Percentiles rank a stretch among this genome's conserved stretches.
These are phyloP conservation scores for Polyergus mexicanus DNA, from an alignment of 1,140 invertebrate species.

Conservation along the genomic window DNA sequence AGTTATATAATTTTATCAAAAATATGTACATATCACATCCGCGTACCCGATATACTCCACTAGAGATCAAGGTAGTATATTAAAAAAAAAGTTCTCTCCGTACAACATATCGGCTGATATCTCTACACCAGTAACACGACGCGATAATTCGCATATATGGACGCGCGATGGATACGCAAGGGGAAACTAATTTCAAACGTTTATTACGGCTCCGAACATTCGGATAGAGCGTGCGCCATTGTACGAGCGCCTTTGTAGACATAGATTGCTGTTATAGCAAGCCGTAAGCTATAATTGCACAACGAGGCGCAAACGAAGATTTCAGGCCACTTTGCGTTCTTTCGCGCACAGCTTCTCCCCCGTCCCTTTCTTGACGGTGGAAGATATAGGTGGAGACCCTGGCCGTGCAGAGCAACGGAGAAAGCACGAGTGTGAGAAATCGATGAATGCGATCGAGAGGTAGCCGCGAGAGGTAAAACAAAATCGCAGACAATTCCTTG, in stretches of 20 bases:
- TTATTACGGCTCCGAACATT: slow-evolving; percentile 66
- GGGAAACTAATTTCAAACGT: slow-evolving; percentile 80
- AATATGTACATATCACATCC: background rate
- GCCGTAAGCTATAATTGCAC: slow-evolving; percentile 54
- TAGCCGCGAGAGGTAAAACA: slow-evolving; percentile 79
- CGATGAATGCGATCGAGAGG: slow-evolving; percentile 85
- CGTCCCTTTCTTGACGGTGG: slow-evolving; percentile 45
- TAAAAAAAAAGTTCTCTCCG: slow-evolving; percentile 39
- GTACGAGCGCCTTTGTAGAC: slow-evolving; percentile 54
- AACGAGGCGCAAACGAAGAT: slow-evolving; percentile 72
- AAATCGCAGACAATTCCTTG: slow-evolving; percentile 82
- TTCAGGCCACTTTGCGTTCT: slow-evolving; percentile 76
- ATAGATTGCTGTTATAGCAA: slow-evolving; percentile 67
- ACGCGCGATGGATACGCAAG: slow-evolving; percentile 61
- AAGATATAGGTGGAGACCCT: slow-evolving; percentile 60
- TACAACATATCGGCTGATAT: background rate
- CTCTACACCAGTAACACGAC: slow-evolving; percentile 11
- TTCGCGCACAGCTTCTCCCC: slow-evolving; percentile 48
- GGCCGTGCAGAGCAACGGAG: slow-evolving; percentile 43
- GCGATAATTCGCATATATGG: slow-evolving; percentile 35
- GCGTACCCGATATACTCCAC: background rate
- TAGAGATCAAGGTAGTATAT: slow-evolving; percentile 26
- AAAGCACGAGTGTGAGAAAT: slow-evolving; percentile 84
- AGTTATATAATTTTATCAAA: slow-evolving; percentile 30
- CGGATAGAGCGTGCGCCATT: slow-evolving; percentile 59